Evolutionary conservation across 1,140 invertebrate species (phyloP), one percentile per base, ranked within the genome.

Genomic region (Heliconius nattereri): DNA sequence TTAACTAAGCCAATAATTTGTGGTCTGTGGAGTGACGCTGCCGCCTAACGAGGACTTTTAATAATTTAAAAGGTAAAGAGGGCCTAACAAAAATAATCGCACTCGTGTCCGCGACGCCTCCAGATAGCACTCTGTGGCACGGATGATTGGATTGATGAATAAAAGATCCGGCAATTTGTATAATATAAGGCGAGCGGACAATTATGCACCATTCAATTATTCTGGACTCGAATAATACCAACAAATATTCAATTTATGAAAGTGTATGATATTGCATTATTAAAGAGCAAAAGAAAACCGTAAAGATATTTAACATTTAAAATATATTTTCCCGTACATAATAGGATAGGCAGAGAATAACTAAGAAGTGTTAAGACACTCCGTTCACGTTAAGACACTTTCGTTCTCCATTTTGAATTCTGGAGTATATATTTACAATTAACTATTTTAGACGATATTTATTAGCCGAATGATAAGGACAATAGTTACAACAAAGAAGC

Each of bases 81-180:
- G 75, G 81, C 20, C 71, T 75, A 45, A 79, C 74, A 76, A 77
- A 72, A 78, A 81, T 76, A 72, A 80, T 84, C 75, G 82, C 81
- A 83, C 78, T 83, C 76, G 78, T 71, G 76, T 83, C 79, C 85
- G 77, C 85, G 87, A 91, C 92, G 91, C 91, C 90, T 90, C 81
- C 88, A 83, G 87, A 91, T 85, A 88, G 85, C 89, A 85, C 89
- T 91, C 85, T 71, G 85, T 81, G 89, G 86, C 85, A 82, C 81
- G 87, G 87, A 88, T 91, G 92, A 93, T 93, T 93, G 92, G 92
- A 90, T 85, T 84, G 84, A 91, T 92, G 91, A 92, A 93, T 92
- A 92, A 93, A 93, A 93, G 85, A 92, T 92, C 73, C 75, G 86
- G 86, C 91, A 92, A 93, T 92, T 93, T 93, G 91, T 90, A 85